phyloP scores from a whole-genome alignment of 2,888 invertebrate species.

The Erpobdella octoculata region DNA sequence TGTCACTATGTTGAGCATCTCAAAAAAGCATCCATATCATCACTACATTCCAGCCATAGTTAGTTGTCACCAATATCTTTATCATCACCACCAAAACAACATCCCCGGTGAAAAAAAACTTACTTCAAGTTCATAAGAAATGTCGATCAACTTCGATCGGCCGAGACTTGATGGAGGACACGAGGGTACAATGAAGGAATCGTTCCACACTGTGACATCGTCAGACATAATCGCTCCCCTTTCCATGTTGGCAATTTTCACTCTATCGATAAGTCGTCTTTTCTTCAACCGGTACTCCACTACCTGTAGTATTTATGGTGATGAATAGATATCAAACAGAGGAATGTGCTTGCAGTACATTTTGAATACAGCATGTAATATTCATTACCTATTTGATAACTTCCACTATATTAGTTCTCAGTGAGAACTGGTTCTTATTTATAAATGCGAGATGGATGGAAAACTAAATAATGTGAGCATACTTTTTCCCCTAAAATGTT shows the following conservation, averaged over 20 bases:
- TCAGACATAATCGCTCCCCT: slow-evolving; percentile 35
- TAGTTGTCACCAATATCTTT: neutral
- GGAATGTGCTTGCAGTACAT: neutral
- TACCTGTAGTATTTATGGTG: too few species aligned
- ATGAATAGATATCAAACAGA: neutral
- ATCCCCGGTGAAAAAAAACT: neutral
- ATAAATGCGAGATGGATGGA: too few species aligned
- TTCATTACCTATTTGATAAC: too few species aligned
- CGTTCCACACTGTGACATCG: slow-evolving; percentile 38
- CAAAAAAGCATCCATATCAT: neutral
- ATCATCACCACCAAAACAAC: neutral
- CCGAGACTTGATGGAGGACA: slow-evolving; percentile 39
- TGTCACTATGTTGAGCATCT: neutral
- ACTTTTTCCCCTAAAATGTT: too few species aligned
- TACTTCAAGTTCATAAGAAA: slow-evolving; percentile 39
- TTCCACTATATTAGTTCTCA: too few species aligned
- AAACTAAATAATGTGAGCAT: too few species aligned
- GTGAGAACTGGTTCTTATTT: too few species aligned
- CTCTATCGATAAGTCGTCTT: slow-evolving; percentile 33
- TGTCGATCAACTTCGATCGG: slow-evolving; percentile 35
- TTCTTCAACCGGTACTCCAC: slow-evolving; percentile 38
- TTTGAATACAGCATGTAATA: too few species aligned
- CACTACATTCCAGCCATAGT: neutral
- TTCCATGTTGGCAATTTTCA: slow-evolving; percentile 34
- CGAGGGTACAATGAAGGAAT: slow-evolving; percentile 37